Conservation (phyloP, 2,888 invertebrate genomes). For the Lepidocyrtoides sp. region DNA sequence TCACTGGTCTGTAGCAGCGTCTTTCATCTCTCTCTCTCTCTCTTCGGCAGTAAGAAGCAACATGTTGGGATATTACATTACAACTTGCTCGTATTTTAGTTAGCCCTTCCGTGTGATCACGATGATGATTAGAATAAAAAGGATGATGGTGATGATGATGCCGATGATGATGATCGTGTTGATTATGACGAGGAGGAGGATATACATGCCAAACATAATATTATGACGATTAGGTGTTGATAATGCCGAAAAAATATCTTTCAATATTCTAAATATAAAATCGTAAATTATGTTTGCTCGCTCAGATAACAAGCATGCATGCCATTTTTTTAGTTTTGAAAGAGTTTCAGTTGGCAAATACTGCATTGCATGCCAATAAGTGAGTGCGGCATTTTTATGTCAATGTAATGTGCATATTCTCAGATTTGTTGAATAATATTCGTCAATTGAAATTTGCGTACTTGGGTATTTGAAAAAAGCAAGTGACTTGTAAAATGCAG, state of each 20-base stretch:
- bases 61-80: neutral
- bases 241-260: slow-evolving; percentile 50
- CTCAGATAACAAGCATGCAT: slow-evolving; percentile 32
- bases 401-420: slow-evolving; percentile 38
- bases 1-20: slow-evolving; percentile 11
- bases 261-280: slow-evolving; percentile 69
- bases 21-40: no score
- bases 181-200: slow-evolving; percentile 74
- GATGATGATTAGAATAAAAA: slow-evolving; percentile 50
- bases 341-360: slow-evolving; percentile 38
- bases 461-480: no score
- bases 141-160: slow-evolving; percentile 54
- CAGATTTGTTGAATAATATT: slow-evolving; percentile 7
- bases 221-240: slow-evolving; percentile 73
- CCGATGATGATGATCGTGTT: slow-evolving; percentile 65
- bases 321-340: slow-evolving; percentile 31
- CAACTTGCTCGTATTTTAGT: slow-evolving; percentile 9
- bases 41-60: no score
- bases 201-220: slow-evolving; percentile 75
- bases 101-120: slow-evolving; percentile 71
- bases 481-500: no score
- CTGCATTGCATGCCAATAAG: neutral
- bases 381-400: slow-evolving; percentile 42
- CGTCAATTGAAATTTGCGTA: neutral
- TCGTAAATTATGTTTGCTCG: slow-evolving; percentile 68